Evolutionary conservation across 2,113 vertebrate species (phyloP).

Genomic region (Mus spicilegus): DNA sequence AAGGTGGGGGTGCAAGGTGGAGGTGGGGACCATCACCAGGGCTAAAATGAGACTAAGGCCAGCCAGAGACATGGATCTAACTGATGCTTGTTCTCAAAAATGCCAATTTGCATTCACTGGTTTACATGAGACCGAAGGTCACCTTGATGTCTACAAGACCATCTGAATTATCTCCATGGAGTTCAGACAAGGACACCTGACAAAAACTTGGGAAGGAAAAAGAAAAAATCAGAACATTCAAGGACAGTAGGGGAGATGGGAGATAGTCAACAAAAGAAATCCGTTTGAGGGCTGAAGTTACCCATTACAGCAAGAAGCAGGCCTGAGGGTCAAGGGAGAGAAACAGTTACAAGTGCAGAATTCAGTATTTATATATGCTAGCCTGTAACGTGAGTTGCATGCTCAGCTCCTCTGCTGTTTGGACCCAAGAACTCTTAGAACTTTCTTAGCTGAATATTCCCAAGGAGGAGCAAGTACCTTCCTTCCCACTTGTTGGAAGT

Average conservation of each 20-base stretch:
- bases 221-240: background rate
- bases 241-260: background rate
- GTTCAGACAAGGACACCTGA: background rate
- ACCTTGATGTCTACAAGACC: background rate
- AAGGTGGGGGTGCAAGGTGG: background rate
- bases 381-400: background rate
- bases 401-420: background rate
- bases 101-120: background rate
- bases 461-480: background rate
- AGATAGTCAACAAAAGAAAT: background rate
- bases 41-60: background rate
- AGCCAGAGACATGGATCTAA: background rate
- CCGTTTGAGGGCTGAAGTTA: background rate
- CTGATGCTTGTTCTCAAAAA: background rate
- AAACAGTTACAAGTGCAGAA: background rate
- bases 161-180: background rate
- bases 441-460: background rate
- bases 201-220: background rate
- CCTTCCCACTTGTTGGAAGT: background rate
- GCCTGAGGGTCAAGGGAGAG: background rate
- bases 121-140: conserved; percentile 4
- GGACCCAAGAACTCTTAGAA: background rate
- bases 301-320: background rate
- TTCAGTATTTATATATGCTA: background rate
- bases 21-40: background rate